Conservation (phyloP, 2,113 vertebrate genomes). For the Hipposideros armiger region DNA sequence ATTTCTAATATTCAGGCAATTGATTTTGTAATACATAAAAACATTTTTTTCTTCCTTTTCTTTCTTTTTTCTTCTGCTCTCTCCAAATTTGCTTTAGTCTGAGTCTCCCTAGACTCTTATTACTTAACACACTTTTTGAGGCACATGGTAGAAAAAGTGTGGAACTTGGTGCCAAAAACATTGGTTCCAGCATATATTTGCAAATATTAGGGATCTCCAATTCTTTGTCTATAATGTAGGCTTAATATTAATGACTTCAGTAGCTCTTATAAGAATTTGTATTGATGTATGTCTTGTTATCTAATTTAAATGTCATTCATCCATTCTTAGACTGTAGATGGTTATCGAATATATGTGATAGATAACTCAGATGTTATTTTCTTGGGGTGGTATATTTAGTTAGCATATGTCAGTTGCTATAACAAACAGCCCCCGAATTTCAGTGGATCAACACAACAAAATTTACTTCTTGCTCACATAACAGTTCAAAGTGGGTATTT, state of each 20-base stretch:
- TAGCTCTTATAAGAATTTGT: not conserved
- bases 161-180: not conserved
- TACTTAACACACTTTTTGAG: not conserved
- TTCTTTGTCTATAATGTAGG: not conserved
- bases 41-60: not conserved
- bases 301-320: not conserved
- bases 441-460: not conserved
- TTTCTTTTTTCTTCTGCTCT: not conserved
- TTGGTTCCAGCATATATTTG: not conserved
- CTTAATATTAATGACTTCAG: not conserved
- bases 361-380: not conserved
- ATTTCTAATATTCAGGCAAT: not conserved
- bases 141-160: not conserved
- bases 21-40: not conserved
- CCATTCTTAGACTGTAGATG: not conserved
- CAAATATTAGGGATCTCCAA: not conserved
- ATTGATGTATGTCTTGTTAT: not conserved
- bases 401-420: not conserved
- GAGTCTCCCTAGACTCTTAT: not conserved
- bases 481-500: not conserved
- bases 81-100: not conserved
- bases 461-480: not conserved
- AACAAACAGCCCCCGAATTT: not conserved
- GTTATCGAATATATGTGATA: not conserved
- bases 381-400: not conserved